Evolutionary conservation across 2,113 vertebrate species (phyloP).

Genomic region (Ptychochromis oligacanthus): DNA sequence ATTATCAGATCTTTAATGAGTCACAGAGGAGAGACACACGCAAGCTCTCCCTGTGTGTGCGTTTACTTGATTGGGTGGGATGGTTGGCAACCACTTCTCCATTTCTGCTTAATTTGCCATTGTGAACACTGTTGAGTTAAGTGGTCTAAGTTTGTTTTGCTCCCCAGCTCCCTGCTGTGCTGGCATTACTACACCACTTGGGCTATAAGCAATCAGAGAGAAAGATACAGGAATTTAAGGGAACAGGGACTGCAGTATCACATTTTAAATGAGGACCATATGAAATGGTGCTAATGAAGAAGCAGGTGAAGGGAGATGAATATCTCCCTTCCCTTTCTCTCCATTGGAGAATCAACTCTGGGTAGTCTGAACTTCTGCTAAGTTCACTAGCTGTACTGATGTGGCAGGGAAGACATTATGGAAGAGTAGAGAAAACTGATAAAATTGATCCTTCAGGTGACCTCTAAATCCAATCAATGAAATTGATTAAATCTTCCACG

Average conservation of each 20-base stretch:
- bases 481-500: conserved; percentile 5
- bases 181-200: conserved; percentile 45
- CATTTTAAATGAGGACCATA: conserved; percentile 31
- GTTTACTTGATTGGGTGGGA: conserved; percentile 49
- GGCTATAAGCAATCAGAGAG: conserved; percentile 35
- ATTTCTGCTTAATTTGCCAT: conserved; percentile 69
- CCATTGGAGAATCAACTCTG: too few relatives aligned
- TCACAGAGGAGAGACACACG: conserved; percentile 66
- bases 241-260: conserved; percentile 25
- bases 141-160: conserved; percentile 65
- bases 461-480: conserved; percentile 4
- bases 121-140: conserved; percentile 69
- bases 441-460: neutral
- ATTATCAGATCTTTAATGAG: conserved; percentile 77
- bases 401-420: conserved; percentile 13
- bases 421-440: neutral
- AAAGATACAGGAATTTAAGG: conserved; percentile 13
- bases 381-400: conserved; percentile 30
- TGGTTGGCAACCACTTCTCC: conserved; percentile 46
- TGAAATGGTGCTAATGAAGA: conserved; percentile 60
- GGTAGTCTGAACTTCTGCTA: conserved; percentile 39
- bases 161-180: conserved; percentile 63
- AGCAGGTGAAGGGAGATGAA: conserved; percentile 55
- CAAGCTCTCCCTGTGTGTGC: conserved; percentile 13
- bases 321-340: too few relatives aligned